phyloP scores from a whole-genome alignment of 2,888 invertebrate species.

The Drosophila nigritarsus region DNA sequence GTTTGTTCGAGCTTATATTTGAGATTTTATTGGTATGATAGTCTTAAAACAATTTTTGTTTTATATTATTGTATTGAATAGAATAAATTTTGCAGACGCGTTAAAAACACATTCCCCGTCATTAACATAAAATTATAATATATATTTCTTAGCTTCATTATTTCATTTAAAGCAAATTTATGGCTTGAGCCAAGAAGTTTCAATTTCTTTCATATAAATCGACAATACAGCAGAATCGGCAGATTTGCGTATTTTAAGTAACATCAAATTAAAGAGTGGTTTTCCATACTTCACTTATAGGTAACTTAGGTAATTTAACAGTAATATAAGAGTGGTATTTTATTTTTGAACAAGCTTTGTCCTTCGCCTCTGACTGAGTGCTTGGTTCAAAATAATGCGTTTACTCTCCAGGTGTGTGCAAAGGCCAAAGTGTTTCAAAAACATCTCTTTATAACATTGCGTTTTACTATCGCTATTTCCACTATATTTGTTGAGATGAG shows the following conservation, averaged over 20 bases:
- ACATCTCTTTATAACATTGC: conserved; percentile 43
- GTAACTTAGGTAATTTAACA: not conserved
- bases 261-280: conserved; percentile 23
- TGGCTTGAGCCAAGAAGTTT: conserved; percentile 6
- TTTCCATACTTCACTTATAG: not conserved
- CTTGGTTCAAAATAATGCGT: conserved; percentile 22
- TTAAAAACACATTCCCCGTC: not conserved
- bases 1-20: not conserved
- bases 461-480: conserved; percentile 9
- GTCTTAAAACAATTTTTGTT: not conserved
- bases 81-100: not conserved
- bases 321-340: not conserved
- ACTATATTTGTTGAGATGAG: conserved; percentile 34
- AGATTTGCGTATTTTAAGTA: not conserved
- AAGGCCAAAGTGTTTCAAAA: conserved; percentile 56
- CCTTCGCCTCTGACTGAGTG: conserved; percentile 11
- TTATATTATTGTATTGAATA: not conserved
- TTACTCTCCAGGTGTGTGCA: conserved; percentile 55
- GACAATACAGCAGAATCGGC: not conserved
- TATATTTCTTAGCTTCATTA: not conserved
- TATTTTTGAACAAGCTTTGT: conserved; percentile 19
- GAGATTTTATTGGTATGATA: not conserved
- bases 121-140: not conserved
- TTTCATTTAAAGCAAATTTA: conserved; percentile 10
- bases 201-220: not conserved